phyloP scores from a whole-genome alignment of 2,888 invertebrate species.

The Dasysyrphus albostriatus region DNA sequence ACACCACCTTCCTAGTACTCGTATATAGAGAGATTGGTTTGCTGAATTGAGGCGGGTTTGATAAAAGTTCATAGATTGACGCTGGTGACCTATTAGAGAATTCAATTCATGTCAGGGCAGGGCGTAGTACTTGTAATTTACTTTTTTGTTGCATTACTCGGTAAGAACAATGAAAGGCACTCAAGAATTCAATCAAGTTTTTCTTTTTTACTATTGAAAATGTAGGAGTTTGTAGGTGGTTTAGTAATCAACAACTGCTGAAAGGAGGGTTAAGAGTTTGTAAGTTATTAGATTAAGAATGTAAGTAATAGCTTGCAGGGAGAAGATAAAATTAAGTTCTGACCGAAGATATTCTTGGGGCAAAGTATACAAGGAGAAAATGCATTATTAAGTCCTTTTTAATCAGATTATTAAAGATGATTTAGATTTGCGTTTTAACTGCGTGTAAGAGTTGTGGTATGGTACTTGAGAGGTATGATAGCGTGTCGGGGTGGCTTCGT shows the following conservation, averaged over 20 bases:
- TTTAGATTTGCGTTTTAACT: too few species aligned
- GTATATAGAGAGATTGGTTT: slow-evolving; percentile 14
- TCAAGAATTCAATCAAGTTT: slow-evolving; percentile 28
- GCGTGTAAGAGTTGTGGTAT: too few species aligned
- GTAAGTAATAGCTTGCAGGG: slow-evolving; percentile 9
- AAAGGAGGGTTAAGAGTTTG: slow-evolving; percentile 4
- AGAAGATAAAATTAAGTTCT: neutral
- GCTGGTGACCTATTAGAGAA: slow-evolving; percentile 46
- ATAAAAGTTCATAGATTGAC: slow-evolving; percentile 47
- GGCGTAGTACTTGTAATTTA: slow-evolving; percentile 15
- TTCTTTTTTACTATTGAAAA: neutral
- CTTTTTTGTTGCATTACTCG: slow-evolving; percentile 2
- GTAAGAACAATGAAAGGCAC: slow-evolving; percentile 23
- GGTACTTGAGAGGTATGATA: too few species aligned
- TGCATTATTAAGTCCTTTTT: neutral
- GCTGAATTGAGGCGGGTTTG: neutral
- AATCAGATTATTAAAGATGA: neutral
- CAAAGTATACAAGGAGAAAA: neutral
- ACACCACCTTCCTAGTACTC: neutral
- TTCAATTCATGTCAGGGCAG: slow-evolving; percentile 38
- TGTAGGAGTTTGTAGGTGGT: neutral
- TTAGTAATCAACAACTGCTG: neutral
- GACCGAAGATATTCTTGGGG: neutral
- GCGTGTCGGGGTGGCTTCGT: too few species aligned
- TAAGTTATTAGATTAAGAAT: slow-evolving; percentile 10